Conservation (phyloP, 2,888 invertebrate genomes). For the Polymixis lichenea region DNA sequence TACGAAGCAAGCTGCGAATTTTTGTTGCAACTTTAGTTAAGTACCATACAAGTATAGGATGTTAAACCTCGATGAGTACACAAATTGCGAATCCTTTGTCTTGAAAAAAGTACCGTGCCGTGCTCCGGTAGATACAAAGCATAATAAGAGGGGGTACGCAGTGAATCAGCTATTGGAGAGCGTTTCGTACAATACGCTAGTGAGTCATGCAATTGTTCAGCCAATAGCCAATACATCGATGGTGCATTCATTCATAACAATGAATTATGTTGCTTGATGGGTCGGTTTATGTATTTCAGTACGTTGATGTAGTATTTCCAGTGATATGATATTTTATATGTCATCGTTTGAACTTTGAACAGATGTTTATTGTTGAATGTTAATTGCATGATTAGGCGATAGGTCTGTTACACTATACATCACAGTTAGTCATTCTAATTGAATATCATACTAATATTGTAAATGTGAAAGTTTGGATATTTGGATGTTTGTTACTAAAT, state of each 20-base stretch:
- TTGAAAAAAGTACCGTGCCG: conserved; percentile 33
- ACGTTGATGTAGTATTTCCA: conserved; percentile 10
- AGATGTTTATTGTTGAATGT: conserved; percentile 31
- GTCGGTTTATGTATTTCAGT: conserved; percentile 22
- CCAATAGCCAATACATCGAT: conserved; percentile 41
- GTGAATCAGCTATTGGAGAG: conserved; percentile 40
- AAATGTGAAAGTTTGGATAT: too few species aligned
- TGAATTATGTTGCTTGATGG: conserved; percentile 21
- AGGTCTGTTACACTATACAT: background rate
- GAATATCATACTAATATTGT: background rate
- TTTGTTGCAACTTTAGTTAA: conserved; percentile 5
- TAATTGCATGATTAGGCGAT: conserved; percentile 7
- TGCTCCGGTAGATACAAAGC: conserved; percentile 26
- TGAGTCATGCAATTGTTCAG: conserved; percentile 59
- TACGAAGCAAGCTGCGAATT: background rate
- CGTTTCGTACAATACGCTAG: conserved; percentile 34
- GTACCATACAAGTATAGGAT: background rate
- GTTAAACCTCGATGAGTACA: conserved; percentile 14
- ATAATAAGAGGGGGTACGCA: conserved; percentile 25
- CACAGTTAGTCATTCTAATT: background rate
- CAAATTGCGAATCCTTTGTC: conserved; percentile 29
- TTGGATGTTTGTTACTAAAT: too few species aligned
- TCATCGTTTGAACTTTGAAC: conserved; percentile 40
- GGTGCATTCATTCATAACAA: conserved; percentile 46
- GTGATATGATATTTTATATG: conserved; percentile 27